Percentiles rank a stretch among this genome's conserved stretches.
Conservation (phyloP, 2,797 vertebrate species). For the Oreonectes daqikongensis region DNA sequence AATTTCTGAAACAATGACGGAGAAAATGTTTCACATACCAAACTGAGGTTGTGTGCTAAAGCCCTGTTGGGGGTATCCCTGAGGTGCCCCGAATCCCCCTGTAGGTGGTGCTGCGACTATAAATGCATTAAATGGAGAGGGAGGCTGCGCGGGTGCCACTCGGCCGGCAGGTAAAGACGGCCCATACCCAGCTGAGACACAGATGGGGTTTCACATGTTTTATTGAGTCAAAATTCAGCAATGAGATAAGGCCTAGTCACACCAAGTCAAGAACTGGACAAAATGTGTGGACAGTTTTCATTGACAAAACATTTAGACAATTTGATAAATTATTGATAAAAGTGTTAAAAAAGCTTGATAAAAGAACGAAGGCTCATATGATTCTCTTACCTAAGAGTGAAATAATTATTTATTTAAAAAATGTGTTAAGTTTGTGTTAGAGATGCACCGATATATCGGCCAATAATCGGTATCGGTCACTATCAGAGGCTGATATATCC, state of each 20-base stretch:
- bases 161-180: slow-evolving; percentile 86
- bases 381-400: no score
- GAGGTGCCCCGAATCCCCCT: slow-evolving; percentile 90
- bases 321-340: neutral
- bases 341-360: no score
- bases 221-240: neutral
- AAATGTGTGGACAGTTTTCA: neutral
- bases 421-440: no score
- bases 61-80: slow-evolving; percentile 93
- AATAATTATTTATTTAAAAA: no score
- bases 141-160: slow-evolving; percentile 90
- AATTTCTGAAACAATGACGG: neutral
- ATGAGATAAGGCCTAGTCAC: slow-evolving; percentile 9
- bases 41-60: slow-evolving; percentile 95
- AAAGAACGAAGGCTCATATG: no score
- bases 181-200: slow-evolving; percentile 86
- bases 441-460: no score
- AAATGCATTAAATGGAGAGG: slow-evolving; percentile 93
- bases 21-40: slow-evolving; percentile 80
- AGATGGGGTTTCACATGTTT: slow-evolving; percentile 36
- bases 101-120: slow-evolving; percentile 90
- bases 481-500: no score
- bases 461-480: no score
- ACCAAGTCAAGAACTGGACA: neutral
- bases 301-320: neutral